Evolutionary conservation across 2,797 vertebrate genomes (phyloP).

Genomic region (Leptatherina wallacei): DNA sequence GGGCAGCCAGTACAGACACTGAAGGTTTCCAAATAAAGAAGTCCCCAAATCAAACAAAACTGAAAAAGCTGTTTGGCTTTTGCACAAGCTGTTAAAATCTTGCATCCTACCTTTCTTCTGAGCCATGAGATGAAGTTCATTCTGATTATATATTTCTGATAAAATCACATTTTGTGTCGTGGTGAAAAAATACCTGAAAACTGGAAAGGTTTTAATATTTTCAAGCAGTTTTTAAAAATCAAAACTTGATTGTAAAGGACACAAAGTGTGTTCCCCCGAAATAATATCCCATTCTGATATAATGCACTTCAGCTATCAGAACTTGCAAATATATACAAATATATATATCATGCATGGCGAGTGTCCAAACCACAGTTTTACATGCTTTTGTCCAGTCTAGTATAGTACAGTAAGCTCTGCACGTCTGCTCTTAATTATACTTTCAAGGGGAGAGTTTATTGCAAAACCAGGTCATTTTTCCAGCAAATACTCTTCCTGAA

Average conservation of each 20-base stretch:
- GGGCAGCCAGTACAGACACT: constrained; percentile 47
- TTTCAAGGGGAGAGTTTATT: constrained; percentile 62
- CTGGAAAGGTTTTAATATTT: constrained; percentile 11
- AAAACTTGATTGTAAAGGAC: constrained; percentile 30
- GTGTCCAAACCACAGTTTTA: constrained; percentile 72
- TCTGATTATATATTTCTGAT: constrained; percentile 45
- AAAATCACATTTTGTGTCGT: constrained; percentile 33
- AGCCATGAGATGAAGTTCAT: constrained; percentile 25
- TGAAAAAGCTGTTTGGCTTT: constrained; percentile 40
- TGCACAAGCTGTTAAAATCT: constrained; percentile 42
- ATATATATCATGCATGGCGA: constrained; percentile 48
- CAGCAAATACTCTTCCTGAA: constrained; percentile 54
- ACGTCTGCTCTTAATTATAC: constrained; percentile 77
- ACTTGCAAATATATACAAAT: constrained; percentile 22
- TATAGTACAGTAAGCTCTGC: constrained; percentile 60
- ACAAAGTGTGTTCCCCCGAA: constrained; percentile 49
- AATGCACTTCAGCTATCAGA: constrained; percentile 55
- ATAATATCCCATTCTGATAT: constrained; percentile 43
- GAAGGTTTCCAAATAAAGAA: constrained; percentile 61
- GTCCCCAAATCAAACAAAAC: constrained; percentile 42
- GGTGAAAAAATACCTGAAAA: constrained; percentile 21
- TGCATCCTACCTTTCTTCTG: constrained; percentile 31
- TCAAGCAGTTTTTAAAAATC: constrained; percentile 4
- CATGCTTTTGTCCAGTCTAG: constrained; percentile 49
- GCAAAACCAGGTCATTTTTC: constrained; percentile 69